These are phyloP conservation scores for Camelus bactrianus DNA, from an alignment of 2,113 vertebrate species.

Conservation along the genomic window DNA sequence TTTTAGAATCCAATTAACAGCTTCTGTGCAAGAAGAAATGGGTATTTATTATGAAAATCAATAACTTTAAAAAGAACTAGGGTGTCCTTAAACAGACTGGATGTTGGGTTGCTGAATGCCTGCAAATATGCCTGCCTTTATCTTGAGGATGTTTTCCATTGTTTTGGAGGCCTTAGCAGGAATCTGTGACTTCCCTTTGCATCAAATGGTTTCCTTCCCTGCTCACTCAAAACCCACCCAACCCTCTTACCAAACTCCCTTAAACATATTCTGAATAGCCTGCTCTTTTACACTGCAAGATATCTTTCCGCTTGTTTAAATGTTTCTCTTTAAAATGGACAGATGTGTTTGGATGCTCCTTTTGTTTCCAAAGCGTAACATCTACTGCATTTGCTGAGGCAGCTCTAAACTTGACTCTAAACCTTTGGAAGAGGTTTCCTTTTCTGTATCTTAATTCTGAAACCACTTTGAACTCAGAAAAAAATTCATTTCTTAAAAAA, in stretches of 20 bases:
- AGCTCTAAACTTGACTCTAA: background rate
- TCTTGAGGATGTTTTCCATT: background rate
- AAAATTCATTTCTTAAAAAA: slow-evolving; percentile 1
- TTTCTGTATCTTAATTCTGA: slow-evolving; percentile 69
- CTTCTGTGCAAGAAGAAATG: slow-evolving; percentile 17
- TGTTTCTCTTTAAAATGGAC: background rate
- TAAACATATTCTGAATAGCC: background rate
- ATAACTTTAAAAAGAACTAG: background rate
- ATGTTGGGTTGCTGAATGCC: background rate
- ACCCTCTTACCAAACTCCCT: background rate
- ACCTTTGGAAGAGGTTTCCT: slow-evolving; percentile 51
- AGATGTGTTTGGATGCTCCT: background rate
- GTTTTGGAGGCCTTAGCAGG: background rate
- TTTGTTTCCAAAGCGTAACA: slow-evolving; percentile 1
- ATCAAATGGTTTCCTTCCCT: background rate
- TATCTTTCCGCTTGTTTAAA: background rate
- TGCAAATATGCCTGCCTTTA: background rate
- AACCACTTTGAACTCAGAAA: slow-evolving; percentile 35
- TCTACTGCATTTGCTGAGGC: background rate
- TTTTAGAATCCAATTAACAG: slow-evolving; percentile 32
- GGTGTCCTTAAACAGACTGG: background rate
- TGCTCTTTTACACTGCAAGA: background rate
- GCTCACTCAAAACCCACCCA: background rate
- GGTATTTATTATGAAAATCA: slow-evolving; percentile 32
- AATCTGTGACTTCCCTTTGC: slow-evolving; percentile 34